Base-by-base conservation (phyloP, 2,888 invertebrate species). In the Ichneumoninae sp. region DNA sequence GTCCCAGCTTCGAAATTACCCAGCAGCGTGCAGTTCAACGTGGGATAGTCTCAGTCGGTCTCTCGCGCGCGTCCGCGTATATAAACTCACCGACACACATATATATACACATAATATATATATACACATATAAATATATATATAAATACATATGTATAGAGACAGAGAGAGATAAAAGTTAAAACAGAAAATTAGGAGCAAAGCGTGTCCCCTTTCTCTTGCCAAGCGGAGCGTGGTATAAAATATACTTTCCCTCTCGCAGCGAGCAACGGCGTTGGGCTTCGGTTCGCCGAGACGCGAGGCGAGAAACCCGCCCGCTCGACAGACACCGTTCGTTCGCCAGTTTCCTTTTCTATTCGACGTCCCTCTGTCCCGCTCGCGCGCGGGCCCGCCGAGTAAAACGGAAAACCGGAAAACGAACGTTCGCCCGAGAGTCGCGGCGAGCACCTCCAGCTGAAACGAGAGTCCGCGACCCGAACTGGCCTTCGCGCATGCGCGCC, bases 121-220 rank as follows among this genome's bases (percentile, higher is more conserved):
- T 40, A 40, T 40, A 10, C 10, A 40, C 10, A 40, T 40, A 40
- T 40, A 40, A 10, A 40, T 40, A 40, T 40, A 10, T 40, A 10
- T 40, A 40, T 8, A 40, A 10, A 40, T 8, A 40, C 10, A 40
- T 40, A 36, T 8, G 8, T 1, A 36, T 36, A 4, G 26, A 4
- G 47, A 66, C 3, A 7, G 68, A 73, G 66, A 70, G 22, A 65
- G 44, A 54, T 73, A 77, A 81, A 84, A 69, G 73, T 91, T 91
- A 91, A 92, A 91, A 88, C 93, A 93, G 93, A 93, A 87, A 93
- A 93, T 93, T 93, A 93, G 93, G 93, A 93, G 92, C 92, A 93
- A 91, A 92, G 91, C 92, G 91, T 93, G 93, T 93, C 93, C 93
- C 93, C 93, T 93, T 93, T 93, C 93, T 93, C 93, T 93, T 93